A percentile compares a stretch with the other conserved stretches of the same genome.
Conservation (phyloP, 2,113 vertebrate species). For the Leptobrachium leishanense region DNA sequence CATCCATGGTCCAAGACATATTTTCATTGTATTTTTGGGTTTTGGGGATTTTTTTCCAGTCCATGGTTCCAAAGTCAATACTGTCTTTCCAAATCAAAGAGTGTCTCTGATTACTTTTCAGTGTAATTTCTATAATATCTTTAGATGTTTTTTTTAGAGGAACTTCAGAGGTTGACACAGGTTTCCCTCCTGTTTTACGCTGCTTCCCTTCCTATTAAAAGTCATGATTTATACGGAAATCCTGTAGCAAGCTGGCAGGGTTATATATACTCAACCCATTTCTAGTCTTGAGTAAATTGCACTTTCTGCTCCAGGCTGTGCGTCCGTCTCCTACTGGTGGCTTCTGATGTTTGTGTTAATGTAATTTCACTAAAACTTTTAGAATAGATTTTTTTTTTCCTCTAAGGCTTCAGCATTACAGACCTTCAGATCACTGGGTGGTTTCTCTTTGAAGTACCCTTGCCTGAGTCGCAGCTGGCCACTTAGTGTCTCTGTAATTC, state of each 20-base stretch:
- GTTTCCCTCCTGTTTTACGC: too few species aligned
- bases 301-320: conserved; percentile 58
- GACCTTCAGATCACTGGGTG: conserved; percentile 57
- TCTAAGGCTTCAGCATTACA: conserved; percentile 55
- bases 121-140: too few species aligned
- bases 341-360: conserved; percentile 62
- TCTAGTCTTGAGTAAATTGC: conserved; percentile 29
- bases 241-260: background rate
- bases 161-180: too few species aligned
- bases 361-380: conserved; percentile 58
- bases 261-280: background rate
- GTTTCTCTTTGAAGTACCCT: conserved; percentile 61
- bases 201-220: background rate
- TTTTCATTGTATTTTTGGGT: too few species aligned
- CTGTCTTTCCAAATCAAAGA: too few species aligned
- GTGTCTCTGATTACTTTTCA: too few species aligned
- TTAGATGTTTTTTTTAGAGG: too few species aligned
- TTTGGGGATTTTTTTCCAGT: too few species aligned
- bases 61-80: too few species aligned
- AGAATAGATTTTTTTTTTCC: conserved; percentile 55
- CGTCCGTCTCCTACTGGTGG: conserved; percentile 54
- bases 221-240: background rate
- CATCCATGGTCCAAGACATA: too few species aligned
- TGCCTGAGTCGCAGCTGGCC: conserved; percentile 43
- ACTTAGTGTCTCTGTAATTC: conserved; percentile 54